A percentile compares a stretch with the other conserved stretches of the same genome.
Conservation (phyloP, 2,888 invertebrate genomes). For the Palloptera scutellata region DNA sequence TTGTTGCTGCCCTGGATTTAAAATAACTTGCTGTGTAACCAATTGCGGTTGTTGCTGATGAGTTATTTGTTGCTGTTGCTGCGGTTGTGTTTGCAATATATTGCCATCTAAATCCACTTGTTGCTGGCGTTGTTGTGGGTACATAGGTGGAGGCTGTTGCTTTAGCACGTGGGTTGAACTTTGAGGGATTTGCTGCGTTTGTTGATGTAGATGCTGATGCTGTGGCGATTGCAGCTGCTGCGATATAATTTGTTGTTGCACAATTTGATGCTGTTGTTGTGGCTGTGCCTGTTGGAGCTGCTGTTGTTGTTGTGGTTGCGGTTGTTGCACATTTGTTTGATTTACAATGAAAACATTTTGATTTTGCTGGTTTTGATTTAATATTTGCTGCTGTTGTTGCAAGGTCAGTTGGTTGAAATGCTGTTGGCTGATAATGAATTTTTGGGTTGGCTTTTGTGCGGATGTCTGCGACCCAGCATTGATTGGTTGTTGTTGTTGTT, state of each 20-base stretch:
- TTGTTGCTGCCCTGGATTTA: conserved; percentile 56
- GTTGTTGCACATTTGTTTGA: conserved; percentile 53
- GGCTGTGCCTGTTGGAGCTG: conserved; percentile 61
- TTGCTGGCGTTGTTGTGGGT: conserved; percentile 41
- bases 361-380: conserved; percentile 63
- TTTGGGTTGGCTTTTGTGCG: conserved; percentile 41
- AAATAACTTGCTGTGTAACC: conserved; percentile 38
- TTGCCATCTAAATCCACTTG: conserved; percentile 39
- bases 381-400: conserved; percentile 66
- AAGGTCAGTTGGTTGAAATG: conserved; percentile 72
- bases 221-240: conserved; percentile 37
- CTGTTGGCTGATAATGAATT: conserved; percentile 69
- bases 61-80: conserved; percentile 53
- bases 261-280: conserved; percentile 48
- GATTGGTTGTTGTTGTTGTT: conserved; percentile 46
- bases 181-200: conserved; percentile 37
- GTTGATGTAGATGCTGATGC: conserved; percentile 44
- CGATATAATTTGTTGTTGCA: conserved; percentile 44
- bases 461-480: conserved; percentile 44
- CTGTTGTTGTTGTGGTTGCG: conserved; percentile 61
- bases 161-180: conserved; percentile 32
- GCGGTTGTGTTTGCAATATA: conserved; percentile 49
- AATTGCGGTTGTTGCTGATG: conserved; percentile 52
- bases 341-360: conserved; percentile 64
- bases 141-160: conserved; percentile 47